phyloP scores from a whole-genome alignment of 1,140 invertebrate species.

The Lepidurus arcticus region DNA sequence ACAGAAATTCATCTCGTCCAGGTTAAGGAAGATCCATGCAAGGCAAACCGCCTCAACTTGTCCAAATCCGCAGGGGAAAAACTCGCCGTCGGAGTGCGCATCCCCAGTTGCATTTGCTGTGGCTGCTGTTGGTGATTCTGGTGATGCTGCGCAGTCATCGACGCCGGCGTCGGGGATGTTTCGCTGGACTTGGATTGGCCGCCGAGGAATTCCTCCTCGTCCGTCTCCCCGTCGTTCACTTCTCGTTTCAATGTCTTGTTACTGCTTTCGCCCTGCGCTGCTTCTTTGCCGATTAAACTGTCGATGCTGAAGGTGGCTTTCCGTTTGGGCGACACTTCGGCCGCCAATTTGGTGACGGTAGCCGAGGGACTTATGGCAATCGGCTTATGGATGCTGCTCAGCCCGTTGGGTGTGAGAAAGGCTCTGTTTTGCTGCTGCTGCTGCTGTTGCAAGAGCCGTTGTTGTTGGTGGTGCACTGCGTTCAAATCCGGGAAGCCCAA shows the following conservation, averaged over 20 bases:
- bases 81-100: conserved; percentile 10
- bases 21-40: conserved; percentile 26
- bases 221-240: neutral
- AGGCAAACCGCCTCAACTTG: conserved; percentile 30
- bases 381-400: neutral
- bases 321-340: neutral
- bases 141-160: neutral
- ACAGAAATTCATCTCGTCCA: conserved; percentile 29
- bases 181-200: conserved; percentile 1
- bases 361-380: conserved; percentile 23
- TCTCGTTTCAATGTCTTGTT: neutral
- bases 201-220: neutral
- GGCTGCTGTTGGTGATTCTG: neutral
- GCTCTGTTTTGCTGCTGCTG: neutral
- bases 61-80: conserved; percentile 27
- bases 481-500: conserved; percentile 24
- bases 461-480: neutral
- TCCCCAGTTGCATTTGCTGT: conserved; percentile 8
- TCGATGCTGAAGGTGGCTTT: conserved; percentile 35
- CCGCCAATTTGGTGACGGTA: neutral
- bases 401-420: neutral
- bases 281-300: conserved; percentile 34
- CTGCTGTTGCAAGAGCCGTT: neutral
- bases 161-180: neutral
- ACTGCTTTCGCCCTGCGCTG: neutral